Percentiles rank a stretch among this genome's conserved stretches.
These are phyloP conservation scores for Heliconius erato DNA, from an alignment of 2,888 invertebrate species.

Conservation along the genomic window DNA sequence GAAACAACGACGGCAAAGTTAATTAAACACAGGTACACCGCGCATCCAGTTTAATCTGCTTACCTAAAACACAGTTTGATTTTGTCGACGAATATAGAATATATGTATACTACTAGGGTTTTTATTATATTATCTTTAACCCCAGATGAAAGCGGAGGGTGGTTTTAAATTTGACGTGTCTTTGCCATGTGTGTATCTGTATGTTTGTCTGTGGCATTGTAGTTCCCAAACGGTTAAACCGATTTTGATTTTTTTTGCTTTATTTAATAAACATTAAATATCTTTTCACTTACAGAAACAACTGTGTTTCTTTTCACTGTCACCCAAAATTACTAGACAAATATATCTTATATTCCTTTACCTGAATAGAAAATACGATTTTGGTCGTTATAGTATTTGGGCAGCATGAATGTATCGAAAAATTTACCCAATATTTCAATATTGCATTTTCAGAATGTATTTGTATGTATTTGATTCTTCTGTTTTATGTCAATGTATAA, in stretches of 20 bases:
- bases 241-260: no score
- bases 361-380: not conserved
- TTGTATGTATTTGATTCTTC: not conserved
- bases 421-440: not conserved
- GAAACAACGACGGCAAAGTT: slow-evolving; percentile 23
- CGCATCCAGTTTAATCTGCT: slow-evolving; percentile 28
- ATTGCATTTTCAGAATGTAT: not conserved
- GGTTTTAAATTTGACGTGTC: no score
- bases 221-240: no score
- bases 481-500: not conserved
- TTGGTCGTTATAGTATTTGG: not conserved
- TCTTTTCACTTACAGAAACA: no score
- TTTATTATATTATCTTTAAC: not conserved
- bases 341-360: no score
- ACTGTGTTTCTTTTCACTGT: no score
- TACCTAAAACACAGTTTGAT: slow-evolving; percentile 12
- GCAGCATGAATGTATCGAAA: not conserved
- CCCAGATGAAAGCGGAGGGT: no score
- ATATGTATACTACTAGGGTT: not conserved
- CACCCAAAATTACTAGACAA: no score
- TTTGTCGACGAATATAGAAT: not conserved
- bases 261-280: no score
- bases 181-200: no score
- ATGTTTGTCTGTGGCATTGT: no score
- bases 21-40: slow-evolving; percentile 30